Percentiles rank a stretch among this genome's conserved stretches.
Conservation (phyloP, 2,888 invertebrate genomes). For the Polia nebulosa region DNA sequence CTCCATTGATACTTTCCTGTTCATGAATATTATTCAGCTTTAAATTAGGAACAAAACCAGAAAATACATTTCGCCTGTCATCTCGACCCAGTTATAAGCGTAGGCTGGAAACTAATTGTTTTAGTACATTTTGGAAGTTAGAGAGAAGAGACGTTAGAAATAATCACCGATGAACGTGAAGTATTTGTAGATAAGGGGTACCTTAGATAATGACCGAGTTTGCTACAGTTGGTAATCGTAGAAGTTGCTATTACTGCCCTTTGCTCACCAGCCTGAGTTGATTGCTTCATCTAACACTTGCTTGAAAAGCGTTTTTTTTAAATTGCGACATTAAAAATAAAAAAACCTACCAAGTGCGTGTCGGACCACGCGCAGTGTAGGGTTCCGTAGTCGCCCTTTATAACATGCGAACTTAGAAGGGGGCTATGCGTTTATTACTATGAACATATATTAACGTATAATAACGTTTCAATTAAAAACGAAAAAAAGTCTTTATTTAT, state of each 20-base stretch:
- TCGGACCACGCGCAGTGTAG: no score
- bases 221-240: neutral
- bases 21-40: conserved; percentile 54
- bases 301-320: no score
- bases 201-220: conserved; percentile 16
- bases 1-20: conserved; percentile 53
- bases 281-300: conserved; percentile 2
- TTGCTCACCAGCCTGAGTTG: neutral
- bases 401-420: no score
- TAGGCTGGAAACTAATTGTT: conserved; percentile 28
- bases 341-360: no score
- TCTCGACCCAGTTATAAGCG: conserved; percentile 23
- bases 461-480: no score
- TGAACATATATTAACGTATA: no score
- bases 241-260: neutral
- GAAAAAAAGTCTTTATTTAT: no score
- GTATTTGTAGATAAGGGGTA: neutral
- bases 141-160: conserved; percentile 20
- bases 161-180: conserved; percentile 32
- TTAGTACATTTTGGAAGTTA: conserved; percentile 24
- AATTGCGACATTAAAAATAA: no score
- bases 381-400: no score
- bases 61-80: conserved; percentile 26
- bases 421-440: no score
- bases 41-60: conserved; percentile 47